Base-by-base conservation (phyloP, 2,113 vertebrate genomes). In the Etheostoma cragini region DNA sequence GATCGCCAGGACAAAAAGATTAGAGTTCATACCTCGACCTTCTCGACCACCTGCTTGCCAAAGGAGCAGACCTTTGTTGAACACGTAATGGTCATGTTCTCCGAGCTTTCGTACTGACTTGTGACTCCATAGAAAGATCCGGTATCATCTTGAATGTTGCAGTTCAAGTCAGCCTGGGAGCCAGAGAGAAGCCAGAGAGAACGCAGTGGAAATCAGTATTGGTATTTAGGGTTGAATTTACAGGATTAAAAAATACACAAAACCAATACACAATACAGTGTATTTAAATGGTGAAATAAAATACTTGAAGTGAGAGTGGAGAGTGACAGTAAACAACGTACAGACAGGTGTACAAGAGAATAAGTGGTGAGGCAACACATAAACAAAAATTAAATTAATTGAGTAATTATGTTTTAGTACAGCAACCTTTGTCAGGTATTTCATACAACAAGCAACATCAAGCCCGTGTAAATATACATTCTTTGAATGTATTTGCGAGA, bases 31-130 rank as follows among this genome's bases (percentile, higher is more conserved):
- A 99, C 98, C 97, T 99, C 98, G 76, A 99, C 98, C 96, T 99
- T 99, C 94, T 99, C 98, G 79, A 99, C 98, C 89, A 99, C 98
- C 96, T 99, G 98, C 94, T 99, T 99, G 84, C 98, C 98, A 64
- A 99, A 99, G 12, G 98, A 99, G 94, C 98, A 99, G 87, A 99
- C 98, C 95, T 99, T 99, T 83, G 98, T 99, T 86, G 98, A 99
- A 88, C 98, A 99, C 73, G 98, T 99, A 90, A 99, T 99, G 88
- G 98, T 99, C 98, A 99, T 99, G 85, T 99, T 99, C 94, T 99
- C 98, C 2, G 98, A 97, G 86, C 98, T 99, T 92, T 99, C 98
- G 0, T 99, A 99, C 91, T 99, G 98, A 91, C 98, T 99, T 61
- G 97, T 98, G 75, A 99, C 98, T 1, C 98, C 97, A 0, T 99